These are phyloP conservation scores for Aphrophora alni DNA, from an alignment of 2,888 invertebrate genomes.

Conservation along the genomic window DNA sequence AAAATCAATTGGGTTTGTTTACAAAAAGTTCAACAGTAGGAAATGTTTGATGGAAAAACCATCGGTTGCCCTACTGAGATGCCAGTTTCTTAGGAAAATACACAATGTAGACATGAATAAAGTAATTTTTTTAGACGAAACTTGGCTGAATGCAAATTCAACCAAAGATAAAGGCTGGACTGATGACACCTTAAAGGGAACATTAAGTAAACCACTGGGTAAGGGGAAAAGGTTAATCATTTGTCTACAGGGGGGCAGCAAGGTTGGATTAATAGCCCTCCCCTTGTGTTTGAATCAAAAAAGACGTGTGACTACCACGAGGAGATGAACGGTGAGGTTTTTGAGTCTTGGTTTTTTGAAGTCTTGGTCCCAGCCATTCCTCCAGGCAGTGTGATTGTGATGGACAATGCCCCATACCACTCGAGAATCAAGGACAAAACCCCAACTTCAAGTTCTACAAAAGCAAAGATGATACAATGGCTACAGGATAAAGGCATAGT, in stretches of 20 bases:
- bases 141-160: neutral
- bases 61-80: neutral
- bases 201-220: neutral
- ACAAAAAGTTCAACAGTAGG: conserved; percentile 5
- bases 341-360: conserved; percentile 35
- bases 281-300: conserved; percentile 12
- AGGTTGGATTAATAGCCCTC: neutral
- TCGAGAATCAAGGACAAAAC: neutral
- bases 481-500: conserved; percentile 20
- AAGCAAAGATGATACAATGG: conserved; percentile 30
- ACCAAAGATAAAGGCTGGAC: conserved; percentile 5
- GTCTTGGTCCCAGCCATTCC: conserved; percentile 11
- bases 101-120: neutral
- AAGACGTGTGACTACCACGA: conserved; percentile 28
- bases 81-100: neutral
- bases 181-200: neutral
- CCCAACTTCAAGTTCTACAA: neutral
- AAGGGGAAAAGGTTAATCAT: neutral
- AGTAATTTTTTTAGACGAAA: neutral
- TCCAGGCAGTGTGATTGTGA: conserved; percentile 21
- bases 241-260: neutral
- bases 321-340: conserved; percentile 23
- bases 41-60: neutral
- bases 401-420: neutral
- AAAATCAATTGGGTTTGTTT: neutral